A percentile compares a stretch with the other conserved stretches of the same genome.
These are phyloP conservation scores for Fukomys damarensis DNA, from an alignment of 2,113 vertebrate species.

Conservation along the genomic window DNA sequence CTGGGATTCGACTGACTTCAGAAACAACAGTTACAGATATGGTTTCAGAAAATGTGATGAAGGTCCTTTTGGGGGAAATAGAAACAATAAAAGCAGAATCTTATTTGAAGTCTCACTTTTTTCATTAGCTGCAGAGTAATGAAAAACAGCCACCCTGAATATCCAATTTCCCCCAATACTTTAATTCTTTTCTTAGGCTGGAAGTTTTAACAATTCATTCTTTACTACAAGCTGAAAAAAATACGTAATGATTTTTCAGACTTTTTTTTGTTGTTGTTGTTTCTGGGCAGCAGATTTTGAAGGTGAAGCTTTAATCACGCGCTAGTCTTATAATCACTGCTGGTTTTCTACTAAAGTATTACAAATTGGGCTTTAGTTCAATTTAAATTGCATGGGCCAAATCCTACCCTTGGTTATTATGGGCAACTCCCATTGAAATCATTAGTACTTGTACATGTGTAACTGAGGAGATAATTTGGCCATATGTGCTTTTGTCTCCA, in stretches of 20 bases:
- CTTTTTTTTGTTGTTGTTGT: constrained; percentile 75
- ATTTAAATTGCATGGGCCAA: constrained; percentile 78
- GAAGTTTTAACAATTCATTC: constrained; percentile 79
- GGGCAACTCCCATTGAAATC: constrained; percentile 80
- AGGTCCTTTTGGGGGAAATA: constrained; percentile 59
- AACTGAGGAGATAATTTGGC: constrained; percentile 73
- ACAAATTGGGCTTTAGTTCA: constrained; percentile 82
- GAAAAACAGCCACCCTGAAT: constrained; percentile 78
- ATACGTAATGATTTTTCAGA: constrained; percentile 80
- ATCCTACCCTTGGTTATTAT: constrained; percentile 67
- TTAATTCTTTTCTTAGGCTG: constrained; percentile 82
- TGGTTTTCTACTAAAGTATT: constrained; percentile 79
- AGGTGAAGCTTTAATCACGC: constrained; percentile 83
- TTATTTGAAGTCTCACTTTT: constrained; percentile 80
- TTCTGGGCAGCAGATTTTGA: constrained; percentile 77
- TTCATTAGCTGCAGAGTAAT: constrained; percentile 80
- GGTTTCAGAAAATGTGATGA: constrained; percentile 59
- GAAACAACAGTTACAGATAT: constrained; percentile 47
- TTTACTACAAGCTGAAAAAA: constrained; percentile 69
- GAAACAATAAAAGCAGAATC: constrained; percentile 78
- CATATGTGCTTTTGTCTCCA: constrained; percentile 72
- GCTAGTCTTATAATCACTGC: constrained; percentile 80
- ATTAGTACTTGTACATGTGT: constrained; percentile 81
- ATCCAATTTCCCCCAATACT: constrained; percentile 81
- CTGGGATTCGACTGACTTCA: constrained; percentile 18